Percentiles rank a stretch among this genome's conserved stretches.
Conservation (phyloP, 2,888 invertebrate genomes). For the Notodromas monacha region DNA sequence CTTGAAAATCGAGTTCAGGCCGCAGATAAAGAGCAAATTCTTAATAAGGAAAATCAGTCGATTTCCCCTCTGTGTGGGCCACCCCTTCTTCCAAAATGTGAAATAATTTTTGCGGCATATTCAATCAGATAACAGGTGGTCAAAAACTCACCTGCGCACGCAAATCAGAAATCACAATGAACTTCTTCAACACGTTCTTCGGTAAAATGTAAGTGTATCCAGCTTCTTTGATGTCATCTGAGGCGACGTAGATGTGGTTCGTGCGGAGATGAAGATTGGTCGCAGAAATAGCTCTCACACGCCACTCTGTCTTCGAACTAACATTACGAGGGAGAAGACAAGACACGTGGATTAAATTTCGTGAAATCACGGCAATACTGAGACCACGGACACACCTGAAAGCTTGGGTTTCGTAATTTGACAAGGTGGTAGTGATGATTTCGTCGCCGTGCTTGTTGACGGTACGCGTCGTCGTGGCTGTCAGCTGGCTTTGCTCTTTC, state of each 20-base stretch:
- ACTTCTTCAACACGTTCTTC: constrained; percentile 92
- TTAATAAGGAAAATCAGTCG: no score
- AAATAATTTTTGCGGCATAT: no score
- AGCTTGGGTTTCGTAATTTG: constrained; percentile 91
- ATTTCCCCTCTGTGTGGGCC: no score
- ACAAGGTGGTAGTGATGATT: constrained; percentile 92
- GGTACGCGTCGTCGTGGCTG: constrained; percentile 88
- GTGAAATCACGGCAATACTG: no score
- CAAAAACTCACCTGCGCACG: constrained; percentile 47
- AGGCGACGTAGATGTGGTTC: constrained; percentile 95
- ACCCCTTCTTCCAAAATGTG: no score
- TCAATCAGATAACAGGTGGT: no score
- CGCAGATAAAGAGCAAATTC: no score
- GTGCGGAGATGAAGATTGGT: constrained; percentile 86
- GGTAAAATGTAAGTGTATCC: constrained; percentile 54
- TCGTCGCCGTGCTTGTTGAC: constrained; percentile 99
- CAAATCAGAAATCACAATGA: constrained; percentile 91
- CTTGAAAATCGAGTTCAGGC: no score
- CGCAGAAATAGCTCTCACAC: constrained; percentile 85
- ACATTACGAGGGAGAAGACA: no score
- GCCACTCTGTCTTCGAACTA: constrained; percentile 97
- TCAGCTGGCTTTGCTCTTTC: constrained; percentile 88
- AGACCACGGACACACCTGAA: no score
- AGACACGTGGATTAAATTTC: no score
- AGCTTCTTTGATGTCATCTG: constrained; percentile 96